Evolutionary conservation across 1,140 invertebrate species (phyloP), one percentile per base, ranked within the genome.

Genomic region (Elysia chlorotica): DNA sequence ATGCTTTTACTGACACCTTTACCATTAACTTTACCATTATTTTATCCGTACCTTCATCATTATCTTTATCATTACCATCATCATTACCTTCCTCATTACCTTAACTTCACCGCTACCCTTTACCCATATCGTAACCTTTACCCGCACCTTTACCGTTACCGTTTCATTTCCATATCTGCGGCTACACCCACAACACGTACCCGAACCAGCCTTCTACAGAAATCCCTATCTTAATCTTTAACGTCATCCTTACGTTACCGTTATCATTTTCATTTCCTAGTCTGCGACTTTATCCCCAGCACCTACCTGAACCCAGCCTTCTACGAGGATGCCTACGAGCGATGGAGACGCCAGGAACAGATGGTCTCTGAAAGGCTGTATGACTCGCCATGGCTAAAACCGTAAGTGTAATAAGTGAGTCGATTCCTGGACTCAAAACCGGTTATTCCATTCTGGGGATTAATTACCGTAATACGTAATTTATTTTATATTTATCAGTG

Each of bases 291-390:
- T 6, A 19, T 25, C 10, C 1, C 17, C 41, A 70, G 67, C 6
- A 70, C 67, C 54, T 59, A 70, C 67, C n/a, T 70, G 35, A 70
- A 70, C 23, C 67, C 53, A n/a, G 36, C 67, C 1, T 70, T 37
- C 21, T 70, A 59, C 21, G 67, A 70, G 25, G 67, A 70, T 21
- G 53, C 53, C 2, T 70, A 70, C 25, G 53, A 70, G n/a, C 37
- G 67, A 23, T 70, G 67, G 67, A 2, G 28, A 21, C 57, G 17
- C 37, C 53, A 70, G 28, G 67, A 70, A 25, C 30, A 70, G 53
- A 57, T 3, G 36, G 48, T 54, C 5, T 56, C 65, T 4, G 67
- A 70, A 23, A 57, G 25, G 36, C 23, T 70, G 14, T 70, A 70
- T 25, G 67, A 70, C 23, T 57, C 54, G 1, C 67, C 67, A 2